Percentiles rank a stretch among this genome's conserved stretches.
phyloP scores from a whole-genome alignment of 2,797 vertebrate species.

The Mus minutoides region DNA sequence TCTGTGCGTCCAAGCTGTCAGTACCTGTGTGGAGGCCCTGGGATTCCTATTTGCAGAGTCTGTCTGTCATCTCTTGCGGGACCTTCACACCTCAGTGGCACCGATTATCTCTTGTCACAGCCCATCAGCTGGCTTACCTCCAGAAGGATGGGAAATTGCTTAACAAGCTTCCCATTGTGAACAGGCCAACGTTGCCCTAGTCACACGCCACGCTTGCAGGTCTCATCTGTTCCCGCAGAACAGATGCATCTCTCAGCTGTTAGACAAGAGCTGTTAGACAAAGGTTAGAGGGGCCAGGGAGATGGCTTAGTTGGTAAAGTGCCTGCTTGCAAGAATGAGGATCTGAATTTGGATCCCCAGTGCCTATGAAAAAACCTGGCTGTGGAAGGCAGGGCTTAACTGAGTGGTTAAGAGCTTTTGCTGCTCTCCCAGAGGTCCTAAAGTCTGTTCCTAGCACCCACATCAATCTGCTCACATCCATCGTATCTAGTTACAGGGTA shows the following conservation, averaged over 20 bases:
- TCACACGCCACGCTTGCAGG: neutral
- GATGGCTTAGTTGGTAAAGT: neutral
- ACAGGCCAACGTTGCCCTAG: neutral
- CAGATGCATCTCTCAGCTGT: neutral
- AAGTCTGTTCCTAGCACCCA: neutral
- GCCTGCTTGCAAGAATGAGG: neutral
- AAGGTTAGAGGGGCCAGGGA: neutral
- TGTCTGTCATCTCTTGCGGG: conserved; percentile 60
- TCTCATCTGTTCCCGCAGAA: conserved; percentile 46
- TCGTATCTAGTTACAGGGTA: neutral
- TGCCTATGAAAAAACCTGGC: neutral
- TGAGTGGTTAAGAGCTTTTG: neutral
- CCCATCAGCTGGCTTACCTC: conserved; percentile 46
- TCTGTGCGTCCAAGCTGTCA: conserved; percentile 53
- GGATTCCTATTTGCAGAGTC: neutral
- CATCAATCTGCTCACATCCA: neutral
- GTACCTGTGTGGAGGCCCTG: neutral
- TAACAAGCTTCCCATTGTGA: conserved; percentile 65
- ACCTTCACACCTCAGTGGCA: conserved; percentile 65
- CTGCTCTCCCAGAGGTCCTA: neutral
- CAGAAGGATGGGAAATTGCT: conserved; percentile 63
- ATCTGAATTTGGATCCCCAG: neutral
- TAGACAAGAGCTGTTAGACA: neutral
- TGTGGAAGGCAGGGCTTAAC: neutral
- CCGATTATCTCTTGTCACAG: conserved; percentile 56